These are phyloP conservation scores for Papilio glaucus DNA, from an alignment of 1,140 invertebrate species.

Conservation along the genomic window DNA sequence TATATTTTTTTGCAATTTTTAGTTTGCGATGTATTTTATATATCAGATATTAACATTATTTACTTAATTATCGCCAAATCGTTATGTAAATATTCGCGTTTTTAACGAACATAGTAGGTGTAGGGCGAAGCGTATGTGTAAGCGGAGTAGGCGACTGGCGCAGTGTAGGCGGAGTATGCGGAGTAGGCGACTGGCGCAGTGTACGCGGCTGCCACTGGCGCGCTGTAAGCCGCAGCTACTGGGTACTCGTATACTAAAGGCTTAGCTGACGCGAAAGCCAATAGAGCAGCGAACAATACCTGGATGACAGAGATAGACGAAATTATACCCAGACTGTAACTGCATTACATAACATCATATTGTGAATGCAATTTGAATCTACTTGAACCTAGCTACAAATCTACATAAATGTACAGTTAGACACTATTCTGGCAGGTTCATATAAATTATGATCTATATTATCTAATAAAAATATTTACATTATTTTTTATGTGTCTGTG, in stretches of 20 bases:
- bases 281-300: slow-evolving; percentile 80
- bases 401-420: no score
- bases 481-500: no score
- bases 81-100: slow-evolving; percentile 9
- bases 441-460: no score
- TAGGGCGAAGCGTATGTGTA: slow-evolving; percentile 64
- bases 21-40: slow-evolving; percentile 27
- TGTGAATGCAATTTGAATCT: background rate
- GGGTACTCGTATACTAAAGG: slow-evolving; percentile 77
- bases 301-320: slow-evolving; percentile 53
- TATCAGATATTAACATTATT: slow-evolving; percentile 36
- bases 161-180: slow-evolving; percentile 58
- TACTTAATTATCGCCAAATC: slow-evolving; percentile 25
- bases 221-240: slow-evolving; percentile 59
- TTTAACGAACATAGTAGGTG: slow-evolving; percentile 62
- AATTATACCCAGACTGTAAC: background rate
- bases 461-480: no score
- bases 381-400: no score
- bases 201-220: slow-evolving; percentile 68
- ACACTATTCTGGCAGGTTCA: no score
- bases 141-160: slow-evolving; percentile 59
- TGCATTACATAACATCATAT: background rate
- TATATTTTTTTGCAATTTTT: slow-evolving; percentile 22
- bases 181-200: slow-evolving; percentile 64
- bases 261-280: slow-evolving; percentile 81